A percentile compares a stretch with the other conserved stretches of the same genome.
These are phyloP conservation scores for Spinibarbus caldwelli DNA, from an alignment of 2,797 vertebrate species.

Conservation along the genomic window DNA sequence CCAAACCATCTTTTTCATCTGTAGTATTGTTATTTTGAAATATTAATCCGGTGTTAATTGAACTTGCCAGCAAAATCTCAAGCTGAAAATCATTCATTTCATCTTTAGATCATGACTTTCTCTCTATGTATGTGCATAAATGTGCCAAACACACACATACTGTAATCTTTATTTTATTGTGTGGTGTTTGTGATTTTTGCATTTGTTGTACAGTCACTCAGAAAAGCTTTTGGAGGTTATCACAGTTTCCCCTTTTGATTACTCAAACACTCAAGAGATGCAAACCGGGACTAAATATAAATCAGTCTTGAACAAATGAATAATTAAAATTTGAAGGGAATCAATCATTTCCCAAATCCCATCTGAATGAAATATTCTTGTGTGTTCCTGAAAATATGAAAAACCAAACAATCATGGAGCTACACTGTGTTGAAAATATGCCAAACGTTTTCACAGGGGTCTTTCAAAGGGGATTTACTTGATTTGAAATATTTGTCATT, in stretches of 20 bases:
- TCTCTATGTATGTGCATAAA: neutral
- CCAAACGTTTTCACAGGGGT: neutral
- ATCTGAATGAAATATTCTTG: conserved; percentile 3
- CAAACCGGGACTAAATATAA: conserved; percentile 16
- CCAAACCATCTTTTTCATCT: conserved; percentile 20
- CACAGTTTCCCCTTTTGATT: neutral
- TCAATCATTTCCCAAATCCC: conserved; percentile 32
- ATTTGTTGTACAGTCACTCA: neutral
- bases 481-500: conserved; percentile 1
- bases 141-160: neutral
- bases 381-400: conserved; percentile 20
- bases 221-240: conserved; percentile 26
- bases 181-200: neutral
- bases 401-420: neutral
- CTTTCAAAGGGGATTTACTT: neutral
- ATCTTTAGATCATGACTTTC: neutral
- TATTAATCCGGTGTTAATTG: conserved; percentile 14
- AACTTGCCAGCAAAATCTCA: conserved; percentile 7
- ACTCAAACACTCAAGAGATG: conserved; percentile 12
- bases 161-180: neutral
- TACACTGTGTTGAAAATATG: neutral
- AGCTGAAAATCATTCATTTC: neutral
- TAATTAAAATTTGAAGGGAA: conserved; percentile 37
- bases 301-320: conserved; percentile 32
- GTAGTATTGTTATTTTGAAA: conserved; percentile 19